These are phyloP conservation scores for Dysmachus trigonus DNA, from an alignment of 2,888 invertebrate species.

Conservation along the genomic window DNA sequence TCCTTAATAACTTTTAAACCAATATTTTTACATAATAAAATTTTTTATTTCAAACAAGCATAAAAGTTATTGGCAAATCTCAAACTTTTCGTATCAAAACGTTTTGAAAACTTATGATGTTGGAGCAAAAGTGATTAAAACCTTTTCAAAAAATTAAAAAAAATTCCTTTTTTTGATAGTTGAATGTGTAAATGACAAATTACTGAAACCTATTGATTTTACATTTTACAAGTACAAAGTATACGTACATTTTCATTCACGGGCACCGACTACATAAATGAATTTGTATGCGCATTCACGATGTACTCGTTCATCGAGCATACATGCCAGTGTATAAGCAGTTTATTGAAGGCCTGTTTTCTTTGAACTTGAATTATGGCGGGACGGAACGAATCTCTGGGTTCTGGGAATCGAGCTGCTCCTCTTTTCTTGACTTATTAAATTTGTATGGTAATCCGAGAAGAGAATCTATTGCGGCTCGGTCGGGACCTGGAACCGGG, in stretches of 20 bases:
- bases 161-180: too few relatives aligned
- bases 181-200: too few relatives aligned
- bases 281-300: not conserved
- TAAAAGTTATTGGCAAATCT: too few relatives aligned
- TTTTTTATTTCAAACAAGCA: too few relatives aligned
- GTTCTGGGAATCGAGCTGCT: not conserved
- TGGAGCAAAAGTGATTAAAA: too few relatives aligned
- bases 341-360: not conserved
- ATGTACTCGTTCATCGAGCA: not conserved
- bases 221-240: not conserved
- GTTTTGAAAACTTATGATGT: too few relatives aligned
- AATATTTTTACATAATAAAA: too few relatives aligned
- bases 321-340: not conserved
- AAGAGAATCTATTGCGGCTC: not conserved
- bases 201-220: not conserved
- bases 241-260: not conserved
- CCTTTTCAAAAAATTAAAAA: too few relatives aligned
- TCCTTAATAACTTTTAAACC: too few relatives aligned
- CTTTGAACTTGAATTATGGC: not conserved
- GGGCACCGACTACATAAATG: not conserved
- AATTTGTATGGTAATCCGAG: conserved; percentile 8
- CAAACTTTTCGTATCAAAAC: too few relatives aligned
- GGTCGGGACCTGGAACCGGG: not conserved
- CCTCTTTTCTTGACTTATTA: conserved; percentile 5
- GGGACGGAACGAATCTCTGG: conserved; percentile 2